phyloP scores from a whole-genome alignment of 2,888 invertebrate species.

The Folsomia manolachei region DNA sequence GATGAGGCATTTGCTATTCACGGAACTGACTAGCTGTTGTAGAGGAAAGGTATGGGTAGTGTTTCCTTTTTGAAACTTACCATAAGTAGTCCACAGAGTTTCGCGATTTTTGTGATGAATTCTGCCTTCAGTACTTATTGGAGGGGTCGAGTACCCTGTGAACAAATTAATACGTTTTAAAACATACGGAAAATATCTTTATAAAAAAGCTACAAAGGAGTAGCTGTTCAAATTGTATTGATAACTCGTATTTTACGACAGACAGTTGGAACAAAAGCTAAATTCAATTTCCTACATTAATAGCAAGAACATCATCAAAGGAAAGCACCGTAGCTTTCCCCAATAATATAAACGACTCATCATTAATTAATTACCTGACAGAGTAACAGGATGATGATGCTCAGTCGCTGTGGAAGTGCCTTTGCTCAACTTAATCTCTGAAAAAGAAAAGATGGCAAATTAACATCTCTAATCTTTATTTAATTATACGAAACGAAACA shows the following conservation, averaged over 20 bases:
- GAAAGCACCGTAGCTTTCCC: not conserved
- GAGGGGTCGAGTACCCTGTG: slow-evolving; percentile 48
- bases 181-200: too few species aligned
- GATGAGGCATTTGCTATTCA: too few species aligned
- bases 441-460: slow-evolving; percentile 9
- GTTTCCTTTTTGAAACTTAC: too few species aligned
- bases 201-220: too few species aligned
- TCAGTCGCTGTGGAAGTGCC: slow-evolving; percentile 48
- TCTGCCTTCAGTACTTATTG: slow-evolving; percentile 45
- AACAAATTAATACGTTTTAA: too few species aligned
- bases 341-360: not conserved
- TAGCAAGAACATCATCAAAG: too few species aligned
- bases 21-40: too few species aligned
- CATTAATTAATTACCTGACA: slow-evolving; percentile 38
- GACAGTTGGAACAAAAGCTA: too few species aligned
- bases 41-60: too few species aligned
- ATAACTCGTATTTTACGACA: too few species aligned
- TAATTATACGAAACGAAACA: not conserved
- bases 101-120: slow-evolving; percentile 36
- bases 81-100: slow-evolving; percentile 37
- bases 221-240: too few species aligned
- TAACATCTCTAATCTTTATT: not conserved
- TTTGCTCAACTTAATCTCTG: slow-evolving; percentile 48
- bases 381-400: slow-evolving; percentile 46
- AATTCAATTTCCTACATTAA: too few species aligned